These are phyloP conservation scores for Yasuhikotakia modesta DNA, from an alignment of 2,797 vertebrate species.

Conservation along the genomic window DNA sequence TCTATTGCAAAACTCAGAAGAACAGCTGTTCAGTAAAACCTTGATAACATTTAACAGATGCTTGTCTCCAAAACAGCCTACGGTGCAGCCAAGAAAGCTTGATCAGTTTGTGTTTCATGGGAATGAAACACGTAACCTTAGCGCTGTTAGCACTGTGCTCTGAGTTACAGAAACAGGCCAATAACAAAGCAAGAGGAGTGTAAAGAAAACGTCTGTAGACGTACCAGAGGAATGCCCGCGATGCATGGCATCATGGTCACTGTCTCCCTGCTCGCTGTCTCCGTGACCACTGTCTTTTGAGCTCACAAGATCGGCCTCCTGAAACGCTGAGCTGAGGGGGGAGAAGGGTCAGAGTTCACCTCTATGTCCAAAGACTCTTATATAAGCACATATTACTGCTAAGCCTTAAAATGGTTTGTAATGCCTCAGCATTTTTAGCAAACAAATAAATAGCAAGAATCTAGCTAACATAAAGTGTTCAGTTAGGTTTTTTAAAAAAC, in stretches of 20 bases:
- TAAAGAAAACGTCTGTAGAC: constrained; percentile 60
- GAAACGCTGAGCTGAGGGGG: constrained; percentile 92
- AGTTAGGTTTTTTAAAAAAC: neutral
- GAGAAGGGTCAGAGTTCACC: constrained; percentile 5
- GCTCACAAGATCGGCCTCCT: constrained; percentile 98
- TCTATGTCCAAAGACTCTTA: constrained; percentile 17
- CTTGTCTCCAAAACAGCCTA: neutral
- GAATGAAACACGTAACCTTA: neutral
- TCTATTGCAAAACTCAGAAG: constrained; percentile 12
- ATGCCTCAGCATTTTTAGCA: neutral
- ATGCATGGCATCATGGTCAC: constrained; percentile 96
- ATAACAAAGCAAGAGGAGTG: neutral
- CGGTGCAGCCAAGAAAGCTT: neutral
- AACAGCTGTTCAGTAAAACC: neutral
- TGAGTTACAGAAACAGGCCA: neutral
- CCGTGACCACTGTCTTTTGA: constrained; percentile 99
- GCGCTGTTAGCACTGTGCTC: neutral
- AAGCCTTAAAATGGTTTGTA: constrained; percentile 4
- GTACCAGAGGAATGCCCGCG: constrained; percentile 94
- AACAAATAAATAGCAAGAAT: too few species aligned
- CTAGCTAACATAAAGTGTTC: neutral
- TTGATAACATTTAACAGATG: neutral
- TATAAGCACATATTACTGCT: constrained; percentile 19
- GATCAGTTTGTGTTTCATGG: neutral
- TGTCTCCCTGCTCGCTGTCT: constrained; percentile 98